Conservation (phyloP, 92 coral and sea anemone genomes). For the Metridium senile region DNA sequence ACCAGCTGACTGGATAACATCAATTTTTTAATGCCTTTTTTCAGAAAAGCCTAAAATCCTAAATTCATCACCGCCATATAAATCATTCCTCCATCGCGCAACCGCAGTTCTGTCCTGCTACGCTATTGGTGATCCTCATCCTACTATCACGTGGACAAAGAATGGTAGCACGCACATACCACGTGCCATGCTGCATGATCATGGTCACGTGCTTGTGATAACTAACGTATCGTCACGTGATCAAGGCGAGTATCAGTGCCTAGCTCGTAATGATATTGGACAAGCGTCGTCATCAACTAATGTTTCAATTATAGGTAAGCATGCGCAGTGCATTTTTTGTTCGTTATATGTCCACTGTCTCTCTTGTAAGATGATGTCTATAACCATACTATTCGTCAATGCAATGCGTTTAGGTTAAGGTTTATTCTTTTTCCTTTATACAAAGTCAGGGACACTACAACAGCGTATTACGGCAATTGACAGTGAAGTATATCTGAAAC, state of each 20-base stretch:
- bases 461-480: too few relatives aligned
- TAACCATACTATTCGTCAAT: too few relatives aligned
- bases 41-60: constrained; percentile 46
- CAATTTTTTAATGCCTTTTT: neutral
- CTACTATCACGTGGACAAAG: constrained; percentile 57
- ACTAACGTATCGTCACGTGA: constrained; percentile 25
- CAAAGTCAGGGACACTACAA: too few relatives aligned
- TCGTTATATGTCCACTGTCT: neutral
- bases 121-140: constrained; percentile 64
- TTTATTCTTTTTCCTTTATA: too few relatives aligned
- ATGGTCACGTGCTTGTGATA: constrained; percentile 43
- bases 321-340: neutral
- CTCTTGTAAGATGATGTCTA: too few relatives aligned
- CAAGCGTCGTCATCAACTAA: constrained; percentile 8
- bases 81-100: constrained; percentile 27
- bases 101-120: constrained; percentile 49
- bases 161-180: constrained; percentile 29
- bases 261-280: constrained; percentile 32
- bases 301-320: constrained; percentile 45
- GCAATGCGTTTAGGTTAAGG: too few relatives aligned
- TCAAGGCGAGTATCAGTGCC: constrained; percentile 50
- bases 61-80: constrained; percentile 6
- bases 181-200: constrained; percentile 25
- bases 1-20: too few relatives aligned
- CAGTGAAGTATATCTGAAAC: too few relatives aligned